Percentiles rank a stretch among this genome's conserved stretches.
Conservation (phyloP, 2,888 invertebrate genomes). For the Chloroclysta siterata region DNA sequence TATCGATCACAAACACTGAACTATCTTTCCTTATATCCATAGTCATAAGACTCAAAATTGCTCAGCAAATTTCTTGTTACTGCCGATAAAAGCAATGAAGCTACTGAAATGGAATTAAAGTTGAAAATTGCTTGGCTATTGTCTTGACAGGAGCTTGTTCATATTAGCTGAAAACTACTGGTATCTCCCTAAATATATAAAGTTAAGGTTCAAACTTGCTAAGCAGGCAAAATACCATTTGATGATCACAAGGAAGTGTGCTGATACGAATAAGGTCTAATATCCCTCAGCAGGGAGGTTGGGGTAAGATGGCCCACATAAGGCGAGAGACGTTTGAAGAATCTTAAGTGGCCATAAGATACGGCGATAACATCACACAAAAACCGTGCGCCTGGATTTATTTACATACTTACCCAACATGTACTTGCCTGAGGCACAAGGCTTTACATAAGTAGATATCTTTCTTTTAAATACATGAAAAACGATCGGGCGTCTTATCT, state of each 20-base stretch:
- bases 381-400: constrained; percentile 8
- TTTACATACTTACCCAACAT: constrained; percentile 8
- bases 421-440: not conserved
- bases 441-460: not conserved
- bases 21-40: not conserved
- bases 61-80: constrained; percentile 1
- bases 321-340: constrained; percentile 17
- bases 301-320: constrained; percentile 10
- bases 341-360: constrained; percentile 23
- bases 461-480: not conserved
- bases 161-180: not conserved
- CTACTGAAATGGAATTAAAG: constrained; percentile 3
- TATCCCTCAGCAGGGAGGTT: not conserved
- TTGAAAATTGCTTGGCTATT: constrained; percentile 7
- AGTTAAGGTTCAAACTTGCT: constrained; percentile 13
- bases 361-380: constrained; percentile 18
- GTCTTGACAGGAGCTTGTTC: not conserved
- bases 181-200: not conserved
- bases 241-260: not conserved
- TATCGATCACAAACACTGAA: constrained; percentile 21
- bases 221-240: not conserved
- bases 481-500: too few species aligned
- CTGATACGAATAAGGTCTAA: constrained; percentile 10
- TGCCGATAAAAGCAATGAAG: not conserved
- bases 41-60: constrained; percentile 4